Percentiles rank a stretch among this genome's conserved stretches.
Conservation (phyloP, 2,888 invertebrate genomes). For the Hydraecia micacea region DNA sequence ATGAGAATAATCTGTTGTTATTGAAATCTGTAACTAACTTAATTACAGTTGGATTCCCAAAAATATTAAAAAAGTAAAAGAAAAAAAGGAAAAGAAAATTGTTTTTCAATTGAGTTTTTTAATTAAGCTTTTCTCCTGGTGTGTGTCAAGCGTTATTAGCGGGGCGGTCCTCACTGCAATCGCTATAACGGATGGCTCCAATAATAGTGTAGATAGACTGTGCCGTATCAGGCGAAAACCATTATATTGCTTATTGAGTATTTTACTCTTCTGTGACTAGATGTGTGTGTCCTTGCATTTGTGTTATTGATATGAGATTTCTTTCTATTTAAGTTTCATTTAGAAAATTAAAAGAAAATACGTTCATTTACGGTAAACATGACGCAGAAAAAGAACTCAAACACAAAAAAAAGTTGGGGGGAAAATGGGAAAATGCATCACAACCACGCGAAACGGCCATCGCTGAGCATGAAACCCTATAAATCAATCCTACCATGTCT, state of each 20-base stretch:
- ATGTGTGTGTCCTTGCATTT: constrained; percentile 8
- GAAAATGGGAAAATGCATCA: too few relatives aligned
- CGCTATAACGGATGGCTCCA: constrained; percentile 41
- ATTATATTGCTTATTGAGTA: constrained; percentile 34
- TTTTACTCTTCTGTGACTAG: not conserved
- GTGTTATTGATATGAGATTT: not conserved
- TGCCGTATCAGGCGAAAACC: constrained; percentile 23
- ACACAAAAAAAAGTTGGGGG: too few relatives aligned
- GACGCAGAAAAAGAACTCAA: too few relatives aligned
- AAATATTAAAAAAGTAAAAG: not conserved
- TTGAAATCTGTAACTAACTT: not conserved
- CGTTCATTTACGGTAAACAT: too few relatives aligned
- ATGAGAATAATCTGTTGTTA: not conserved
- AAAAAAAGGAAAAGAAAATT: too few relatives aligned
- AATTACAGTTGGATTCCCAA: not conserved
- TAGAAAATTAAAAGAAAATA: too few relatives aligned
- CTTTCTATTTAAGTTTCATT: too few relatives aligned
- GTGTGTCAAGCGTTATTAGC: constrained; percentile 25
- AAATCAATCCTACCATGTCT: too few relatives aligned
- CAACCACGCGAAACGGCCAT: too few relatives aligned
- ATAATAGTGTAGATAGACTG: constrained; percentile 24
- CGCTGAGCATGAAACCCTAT: too few relatives aligned
- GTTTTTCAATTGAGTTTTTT: constrained; percentile 6
- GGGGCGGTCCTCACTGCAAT: constrained; percentile 36
- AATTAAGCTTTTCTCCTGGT: constrained; percentile 21